phyloP scores from a whole-genome alignment of 2,113 vertebrate species.

The Tragulus kanchil region DNA sequence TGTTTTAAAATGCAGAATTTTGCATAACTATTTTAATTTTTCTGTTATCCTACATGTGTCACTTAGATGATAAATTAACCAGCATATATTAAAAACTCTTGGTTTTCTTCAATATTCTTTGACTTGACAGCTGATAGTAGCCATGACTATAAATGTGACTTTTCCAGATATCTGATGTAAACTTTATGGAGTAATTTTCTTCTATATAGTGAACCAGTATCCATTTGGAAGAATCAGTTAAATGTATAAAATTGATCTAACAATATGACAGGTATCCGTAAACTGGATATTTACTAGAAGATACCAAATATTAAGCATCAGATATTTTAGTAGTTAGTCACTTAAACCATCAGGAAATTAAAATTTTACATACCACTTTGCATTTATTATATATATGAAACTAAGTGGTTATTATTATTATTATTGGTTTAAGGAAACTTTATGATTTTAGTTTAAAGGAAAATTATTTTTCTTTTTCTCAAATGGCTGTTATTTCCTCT shows the following conservation, averaged over 20 bases:
- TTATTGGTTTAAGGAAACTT: constrained; percentile 2
- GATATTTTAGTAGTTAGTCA: constrained; percentile 69
- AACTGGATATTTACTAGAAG: constrained; percentile 77
- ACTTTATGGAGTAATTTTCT: constrained; percentile 89
- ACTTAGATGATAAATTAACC: constrained; percentile 92
- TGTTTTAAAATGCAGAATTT: constrained; percentile 86
- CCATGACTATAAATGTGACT: constrained; percentile 91
- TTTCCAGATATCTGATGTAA: constrained; percentile 91
- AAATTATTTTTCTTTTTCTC: not conserved
- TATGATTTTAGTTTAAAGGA: constrained; percentile 71
- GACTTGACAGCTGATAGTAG: constrained; percentile 92
- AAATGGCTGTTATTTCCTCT: not conserved
- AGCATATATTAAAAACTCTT: constrained; percentile 90
- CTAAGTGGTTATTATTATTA: constrained; percentile 31
- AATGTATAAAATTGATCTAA: constrained; percentile 80
- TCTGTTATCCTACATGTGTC: constrained; percentile 88
- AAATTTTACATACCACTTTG: constrained; percentile 69
- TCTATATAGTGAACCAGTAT: constrained; percentile 82
- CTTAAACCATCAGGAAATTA: constrained; percentile 74
- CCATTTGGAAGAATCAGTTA: constrained; percentile 83
- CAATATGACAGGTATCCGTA: constrained; percentile 76
- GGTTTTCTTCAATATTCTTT: constrained; percentile 90
- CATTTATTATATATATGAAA: constrained; percentile 52
- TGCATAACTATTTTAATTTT: constrained; percentile 84
- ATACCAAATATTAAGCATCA: constrained; percentile 52